A percentile compares a stretch with the other conserved stretches of the same genome.
Evolutionary conservation across 2,797 vertebrate species (phyloP).

Genomic region (Enteromius argenteus): DNA sequence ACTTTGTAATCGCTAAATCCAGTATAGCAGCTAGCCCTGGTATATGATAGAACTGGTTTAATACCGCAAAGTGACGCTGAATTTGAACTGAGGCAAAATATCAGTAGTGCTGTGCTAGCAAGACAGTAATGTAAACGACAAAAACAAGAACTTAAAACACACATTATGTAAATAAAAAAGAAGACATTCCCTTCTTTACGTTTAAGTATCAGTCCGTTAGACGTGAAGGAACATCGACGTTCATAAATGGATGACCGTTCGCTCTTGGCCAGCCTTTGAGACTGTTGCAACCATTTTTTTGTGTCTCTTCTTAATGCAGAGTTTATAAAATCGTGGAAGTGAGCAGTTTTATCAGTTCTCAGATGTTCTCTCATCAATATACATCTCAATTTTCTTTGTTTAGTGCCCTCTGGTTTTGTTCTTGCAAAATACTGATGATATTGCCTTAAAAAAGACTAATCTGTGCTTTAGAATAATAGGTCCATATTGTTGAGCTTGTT

Average conservation of each 20-base stretch:
- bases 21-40: slow-evolving; percentile 55
- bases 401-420: slow-evolving; percentile 50
- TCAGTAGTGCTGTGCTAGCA: slow-evolving; percentile 79
- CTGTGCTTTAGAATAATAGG: slow-evolving; percentile 83
- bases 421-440: slow-evolving; percentile 65
- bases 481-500: slow-evolving; percentile 68
- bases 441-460: slow-evolving; percentile 65
- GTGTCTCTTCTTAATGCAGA: slow-evolving; percentile 14
- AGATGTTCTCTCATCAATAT: slow-evolving; percentile 11
- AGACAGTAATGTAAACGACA: slow-evolving; percentile 71
- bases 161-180: slow-evolving; percentile 73
- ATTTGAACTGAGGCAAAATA: slow-evolving; percentile 70
- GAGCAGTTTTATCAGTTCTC: slow-evolving; percentile 8
- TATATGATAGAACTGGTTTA: slow-evolving; percentile 39
- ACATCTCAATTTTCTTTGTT: slow-evolving; percentile 43
- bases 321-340: slow-evolving; percentile 32
- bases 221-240: not conserved
- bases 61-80: slow-evolving; percentile 64
- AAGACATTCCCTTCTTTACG: slow-evolving; percentile 73
- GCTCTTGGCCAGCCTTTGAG: not conserved
- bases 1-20: slow-evolving; percentile 53
- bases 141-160: slow-evolving; percentile 75
- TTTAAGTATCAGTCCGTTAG: slow-evolving; percentile 53
- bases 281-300: not conserved
- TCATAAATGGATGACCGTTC: slow-evolving; percentile 50